Evolutionary conservation across 2,797 vertebrate genomes (phyloP).

Genomic region (Lutjanus argentimaculatus): DNA sequence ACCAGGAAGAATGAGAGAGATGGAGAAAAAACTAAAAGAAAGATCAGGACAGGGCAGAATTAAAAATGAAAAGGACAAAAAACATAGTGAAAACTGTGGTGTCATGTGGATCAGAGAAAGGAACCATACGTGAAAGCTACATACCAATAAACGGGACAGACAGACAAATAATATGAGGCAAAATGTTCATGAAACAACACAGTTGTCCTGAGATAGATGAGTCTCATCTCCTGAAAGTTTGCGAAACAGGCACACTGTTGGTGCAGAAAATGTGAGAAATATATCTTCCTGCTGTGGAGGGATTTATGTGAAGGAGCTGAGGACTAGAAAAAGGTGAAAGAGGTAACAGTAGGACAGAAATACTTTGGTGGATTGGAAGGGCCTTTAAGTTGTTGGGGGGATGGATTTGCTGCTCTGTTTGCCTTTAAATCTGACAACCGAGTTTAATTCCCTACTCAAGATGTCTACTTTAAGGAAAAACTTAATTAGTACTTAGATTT

Average conservation of each 20-base stretch:
- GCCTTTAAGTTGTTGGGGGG: conserved; percentile 28
- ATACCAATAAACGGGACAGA: background rate
- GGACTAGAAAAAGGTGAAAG: conserved; percentile 28
- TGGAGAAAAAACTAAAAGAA: conserved; percentile 26
- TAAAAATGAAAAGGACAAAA: conserved; percentile 46
- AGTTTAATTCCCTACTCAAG: conserved; percentile 38
- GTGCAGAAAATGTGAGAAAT: conserved; percentile 18
- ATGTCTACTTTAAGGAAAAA: conserved; percentile 25
- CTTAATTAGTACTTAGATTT: conserved; percentile 46
- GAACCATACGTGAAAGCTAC: conserved; percentile 8
- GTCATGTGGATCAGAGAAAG: conserved; percentile 27
- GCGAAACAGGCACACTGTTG: background rate
- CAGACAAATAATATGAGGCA: background rate
- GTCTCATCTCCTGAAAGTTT: conserved; percentile 18
- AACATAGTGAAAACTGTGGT: conserved; percentile 44
- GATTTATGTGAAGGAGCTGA: conserved; percentile 28
- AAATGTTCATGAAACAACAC: conserved; percentile 13
- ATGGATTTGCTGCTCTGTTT: conserved; percentile 31
- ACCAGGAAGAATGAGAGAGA: conserved; percentile 59
- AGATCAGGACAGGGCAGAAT: conserved; percentile 47
- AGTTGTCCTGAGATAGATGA: conserved; percentile 1
- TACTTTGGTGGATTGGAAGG: conserved; percentile 15
- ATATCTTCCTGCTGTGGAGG: background rate
- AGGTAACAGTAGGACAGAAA: conserved; percentile 43
- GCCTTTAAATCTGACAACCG: conserved; percentile 42